Evolutionary conservation across 1,140 invertebrate genomes (phyloP).

Genomic region (Dendrolimus kikuchii): DNA sequence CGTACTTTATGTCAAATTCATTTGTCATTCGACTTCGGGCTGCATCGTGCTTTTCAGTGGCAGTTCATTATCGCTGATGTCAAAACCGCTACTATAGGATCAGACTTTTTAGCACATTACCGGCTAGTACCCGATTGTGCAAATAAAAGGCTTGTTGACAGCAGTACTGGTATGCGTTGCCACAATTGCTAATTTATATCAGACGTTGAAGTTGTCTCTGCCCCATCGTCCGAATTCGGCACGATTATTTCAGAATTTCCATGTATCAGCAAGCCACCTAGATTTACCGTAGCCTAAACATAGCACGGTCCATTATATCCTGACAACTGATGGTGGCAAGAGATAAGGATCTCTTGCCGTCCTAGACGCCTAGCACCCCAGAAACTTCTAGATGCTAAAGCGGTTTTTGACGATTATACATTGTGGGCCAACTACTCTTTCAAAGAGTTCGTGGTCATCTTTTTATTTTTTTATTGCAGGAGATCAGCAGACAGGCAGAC

Average conservation of each 20-base stretch:
- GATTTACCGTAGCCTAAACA: not conserved
- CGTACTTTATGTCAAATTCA: slow-evolving; percentile 3
- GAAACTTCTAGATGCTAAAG: slow-evolving; percentile 1
- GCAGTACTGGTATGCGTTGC: not conserved
- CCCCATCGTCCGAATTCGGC: slow-evolving; percentile 1
- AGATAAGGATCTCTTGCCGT: not conserved
- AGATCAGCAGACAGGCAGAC: too few relatives aligned
- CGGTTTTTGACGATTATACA: slow-evolving; percentile 1
- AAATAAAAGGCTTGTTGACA: too few relatives aligned
- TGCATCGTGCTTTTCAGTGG: slow-evolving; percentile 2
- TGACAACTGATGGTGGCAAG: not conserved
- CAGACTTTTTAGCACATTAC: slow-evolving; percentile 8
- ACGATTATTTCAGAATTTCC: too few relatives aligned
- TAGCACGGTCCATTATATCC: slow-evolving; percentile 7
- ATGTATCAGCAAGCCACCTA: too few relatives aligned
- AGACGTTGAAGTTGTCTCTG: slow-evolving; percentile 1
- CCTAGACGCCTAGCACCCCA: slow-evolving; percentile 2
- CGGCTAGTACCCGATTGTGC: not conserved
- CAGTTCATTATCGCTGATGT: slow-evolving; percentile 4
- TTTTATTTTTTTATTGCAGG: too few relatives aligned
- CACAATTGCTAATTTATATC: not conserved
- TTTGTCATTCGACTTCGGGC: slow-evolving; percentile 1
- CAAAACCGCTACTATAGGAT: slow-evolving; percentile 3
- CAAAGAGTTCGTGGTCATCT: slow-evolving; percentile 1
- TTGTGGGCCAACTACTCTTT: not conserved